Percentiles rank a stretch among this genome's conserved stretches.
phyloP scores from a whole-genome alignment of 2,113 vertebrate species.

The Gavia stellata region DNA sequence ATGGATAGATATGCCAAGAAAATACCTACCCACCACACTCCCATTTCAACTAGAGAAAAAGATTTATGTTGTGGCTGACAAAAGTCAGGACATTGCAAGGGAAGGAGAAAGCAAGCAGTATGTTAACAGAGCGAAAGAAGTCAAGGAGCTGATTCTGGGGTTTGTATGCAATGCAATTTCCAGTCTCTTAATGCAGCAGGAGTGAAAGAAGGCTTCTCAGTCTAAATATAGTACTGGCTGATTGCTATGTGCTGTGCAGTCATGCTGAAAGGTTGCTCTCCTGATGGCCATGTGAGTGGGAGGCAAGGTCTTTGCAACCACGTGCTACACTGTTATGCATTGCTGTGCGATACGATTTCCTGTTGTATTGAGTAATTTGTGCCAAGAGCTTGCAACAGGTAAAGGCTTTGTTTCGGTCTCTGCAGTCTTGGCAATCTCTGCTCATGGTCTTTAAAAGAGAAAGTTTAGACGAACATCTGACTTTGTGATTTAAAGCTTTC shows the following conservation, averaged over 20 bases:
- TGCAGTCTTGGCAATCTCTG: neutral
- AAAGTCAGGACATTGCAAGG: neutral
- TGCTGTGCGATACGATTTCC: neutral
- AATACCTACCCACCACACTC: neutral
- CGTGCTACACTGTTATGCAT: neutral
- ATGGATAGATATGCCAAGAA: neutral
- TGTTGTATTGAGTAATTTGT: neutral
- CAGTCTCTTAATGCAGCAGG: neutral
- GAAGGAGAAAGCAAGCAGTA: neutral
- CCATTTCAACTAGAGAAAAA: neutral
- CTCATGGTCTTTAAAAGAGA: neutral
- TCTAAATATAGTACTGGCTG: neutral
- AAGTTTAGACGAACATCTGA: neutral
- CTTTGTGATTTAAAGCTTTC: neutral
- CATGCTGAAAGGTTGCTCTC: neutral
- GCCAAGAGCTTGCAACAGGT: neutral
- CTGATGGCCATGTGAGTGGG: neutral
- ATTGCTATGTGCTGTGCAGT: neutral
- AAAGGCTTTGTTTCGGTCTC: neutral
- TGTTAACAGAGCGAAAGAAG: fast-evolving
- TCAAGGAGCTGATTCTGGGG: neutral
- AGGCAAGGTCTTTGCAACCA: neutral
- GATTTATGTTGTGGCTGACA: neutral
- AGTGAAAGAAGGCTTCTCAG: neutral
- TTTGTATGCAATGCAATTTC: neutral